These are phyloP conservation scores for Helicoverpa zea DNA, from an alignment of 1,140 invertebrate species.

Conservation along the genomic window DNA sequence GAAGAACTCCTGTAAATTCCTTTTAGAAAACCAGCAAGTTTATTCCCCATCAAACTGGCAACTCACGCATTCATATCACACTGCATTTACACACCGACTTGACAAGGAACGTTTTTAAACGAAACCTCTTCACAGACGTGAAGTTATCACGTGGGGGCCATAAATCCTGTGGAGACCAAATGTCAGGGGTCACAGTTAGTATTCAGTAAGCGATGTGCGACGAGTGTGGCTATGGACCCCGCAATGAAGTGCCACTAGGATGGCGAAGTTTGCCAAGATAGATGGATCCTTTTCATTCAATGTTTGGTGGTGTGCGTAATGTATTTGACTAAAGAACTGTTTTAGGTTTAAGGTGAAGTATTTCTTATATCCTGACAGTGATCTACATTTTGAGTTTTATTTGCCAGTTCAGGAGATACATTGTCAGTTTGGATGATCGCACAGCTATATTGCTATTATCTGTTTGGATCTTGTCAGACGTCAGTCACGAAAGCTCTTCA, in stretches of 20 bases:
- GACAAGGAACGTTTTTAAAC: slow-evolving; percentile 26
- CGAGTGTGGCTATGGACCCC: neutral
- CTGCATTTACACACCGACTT: neutral
- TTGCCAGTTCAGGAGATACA: no score
- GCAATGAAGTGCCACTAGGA: slow-evolving; percentile 6
- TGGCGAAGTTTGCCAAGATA: neutral
- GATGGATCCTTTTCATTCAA: neutral
- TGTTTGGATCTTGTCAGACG: neutral
- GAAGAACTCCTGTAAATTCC: no score
- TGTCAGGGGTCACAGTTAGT: slow-evolving; percentile 34
- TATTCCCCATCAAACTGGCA: neutral
- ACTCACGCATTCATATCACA: neutral
- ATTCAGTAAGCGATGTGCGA: slow-evolving; percentile 30
- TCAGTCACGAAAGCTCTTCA: neutral
- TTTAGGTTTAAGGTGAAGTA: no score
- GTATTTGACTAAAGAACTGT: neutral
- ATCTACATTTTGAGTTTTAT: no score
- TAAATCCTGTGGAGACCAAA: slow-evolving; percentile 21
- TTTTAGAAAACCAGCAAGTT: no score
- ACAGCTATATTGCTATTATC: no score
- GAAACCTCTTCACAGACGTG: slow-evolving; percentile 20
- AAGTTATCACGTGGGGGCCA: slow-evolving; percentile 16
- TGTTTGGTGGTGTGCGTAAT: neutral
- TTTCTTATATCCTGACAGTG: no score
- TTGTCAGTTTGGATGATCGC: no score